phyloP scores from a whole-genome alignment of 2,888 invertebrate genomes.

The Aleiodes alternator region DNA sequence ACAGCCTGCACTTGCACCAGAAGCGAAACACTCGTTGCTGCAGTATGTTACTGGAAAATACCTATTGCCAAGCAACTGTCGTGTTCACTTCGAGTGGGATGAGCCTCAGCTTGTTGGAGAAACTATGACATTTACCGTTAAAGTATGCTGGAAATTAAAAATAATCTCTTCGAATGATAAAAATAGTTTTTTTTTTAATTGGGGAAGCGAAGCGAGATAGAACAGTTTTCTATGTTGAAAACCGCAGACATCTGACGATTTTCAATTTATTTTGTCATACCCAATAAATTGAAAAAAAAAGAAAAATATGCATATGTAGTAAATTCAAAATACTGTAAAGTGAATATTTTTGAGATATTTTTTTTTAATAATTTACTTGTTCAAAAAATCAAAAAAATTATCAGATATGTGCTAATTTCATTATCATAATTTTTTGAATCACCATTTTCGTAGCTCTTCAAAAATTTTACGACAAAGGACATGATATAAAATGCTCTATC shows the following conservation, averaged over 20 bases:
- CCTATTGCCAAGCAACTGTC: slow-evolving; percentile 89
- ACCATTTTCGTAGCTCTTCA: too few species aligned
- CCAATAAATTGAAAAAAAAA: too few species aligned
- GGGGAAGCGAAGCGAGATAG: background rate
- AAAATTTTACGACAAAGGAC: too few species aligned
- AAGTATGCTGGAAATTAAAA: slow-evolving; percentile 72
- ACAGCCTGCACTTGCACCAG: slow-evolving; percentile 91
- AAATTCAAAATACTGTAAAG: too few species aligned
- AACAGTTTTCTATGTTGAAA: background rate
- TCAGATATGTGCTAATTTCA: too few species aligned
- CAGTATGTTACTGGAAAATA: slow-evolving; percentile 96
- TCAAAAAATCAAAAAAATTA: too few species aligned
- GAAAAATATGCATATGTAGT: too few species aligned
- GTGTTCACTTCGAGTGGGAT: slow-evolving; percentile 92
- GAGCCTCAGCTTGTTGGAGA: slow-evolving; percentile 93
- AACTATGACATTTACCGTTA: slow-evolving; percentile 92
- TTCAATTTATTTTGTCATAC: too few species aligned
- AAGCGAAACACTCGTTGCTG: slow-evolving; percentile 91
- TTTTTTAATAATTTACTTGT: too few species aligned
- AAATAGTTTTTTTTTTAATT: background rate
- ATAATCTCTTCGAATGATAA: background rate
- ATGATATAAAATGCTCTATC: too few species aligned
- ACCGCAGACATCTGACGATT: background rate
- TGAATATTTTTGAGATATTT: too few species aligned
- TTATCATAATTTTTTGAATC: too few species aligned